Percentiles rank a stretch among this genome's conserved stretches.
These are phyloP conservation scores for Reticulitermes speratus DNA, from an alignment of 1,140 invertebrate species.

Conservation along the genomic window DNA sequence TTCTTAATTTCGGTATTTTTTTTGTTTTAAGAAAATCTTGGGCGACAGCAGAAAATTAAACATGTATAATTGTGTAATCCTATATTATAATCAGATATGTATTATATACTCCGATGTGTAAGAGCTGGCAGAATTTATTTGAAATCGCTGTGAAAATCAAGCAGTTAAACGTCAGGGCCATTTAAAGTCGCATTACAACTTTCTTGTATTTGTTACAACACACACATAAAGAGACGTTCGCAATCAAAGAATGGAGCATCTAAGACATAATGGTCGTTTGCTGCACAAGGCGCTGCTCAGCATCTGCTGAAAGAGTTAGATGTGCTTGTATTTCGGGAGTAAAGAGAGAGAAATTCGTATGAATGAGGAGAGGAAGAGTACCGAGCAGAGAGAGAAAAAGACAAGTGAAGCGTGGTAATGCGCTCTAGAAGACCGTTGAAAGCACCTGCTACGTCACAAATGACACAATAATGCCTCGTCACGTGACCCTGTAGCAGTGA, in stretches of 20 bases:
- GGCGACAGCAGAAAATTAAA: too few relatives aligned
- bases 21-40: too few relatives aligned
- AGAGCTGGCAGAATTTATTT: too few relatives aligned
- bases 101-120: too few relatives aligned
- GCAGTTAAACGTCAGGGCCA: too few relatives aligned
- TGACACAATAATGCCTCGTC: not conserved
- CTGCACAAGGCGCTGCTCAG: not conserved
- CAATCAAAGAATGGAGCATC: not conserved
- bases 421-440: not conserved
- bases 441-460: constrained; percentile 17
- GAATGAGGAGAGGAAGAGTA: not conserved
- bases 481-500: not conserved
- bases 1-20: too few relatives aligned
- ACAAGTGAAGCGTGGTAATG: not conserved
- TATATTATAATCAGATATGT: too few relatives aligned
- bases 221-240: not conserved
- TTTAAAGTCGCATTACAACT: too few relatives aligned
- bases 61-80: too few relatives aligned
- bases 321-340: not conserved
- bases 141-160: too few relatives aligned
- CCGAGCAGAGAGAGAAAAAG: not conserved
- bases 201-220: not conserved
- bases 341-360: not conserved
- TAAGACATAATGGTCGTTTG: not conserved
- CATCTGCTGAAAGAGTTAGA: not conserved